Base-by-base conservation (phyloP, 2,888 invertebrate genomes). In the Apomyelois bistriatella region DNA sequence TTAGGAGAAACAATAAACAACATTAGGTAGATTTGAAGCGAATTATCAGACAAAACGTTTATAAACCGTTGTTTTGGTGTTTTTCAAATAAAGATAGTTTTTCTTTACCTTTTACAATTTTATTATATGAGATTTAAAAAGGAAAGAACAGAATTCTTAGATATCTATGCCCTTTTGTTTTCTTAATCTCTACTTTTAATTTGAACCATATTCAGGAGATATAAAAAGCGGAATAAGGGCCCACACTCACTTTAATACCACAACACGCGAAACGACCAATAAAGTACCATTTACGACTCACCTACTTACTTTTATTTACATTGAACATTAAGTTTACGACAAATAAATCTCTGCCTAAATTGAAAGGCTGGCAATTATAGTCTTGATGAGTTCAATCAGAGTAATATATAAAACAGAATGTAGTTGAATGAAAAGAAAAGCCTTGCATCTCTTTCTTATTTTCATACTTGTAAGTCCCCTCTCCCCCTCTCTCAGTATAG, bases 321-420 rank as follows among this genome's bases (percentile, higher is more conserved):
- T 43, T 52, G 37, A 52, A 42, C 43, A 52, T 52, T 52, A 36
- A 43, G 22, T 52, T 52, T 52, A 52, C 43, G 52, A 52, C 13
- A 52, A 46, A 36, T 43, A 52, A 52, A 52, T 52, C 43, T 15
- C 36, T 43, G 6, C 22, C 52, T 28, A 52, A 52, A 52, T 52
- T 52, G 28, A 41, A 50, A 50, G 15, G 28, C 48, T n/a, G 10
- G 13, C 22, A 12, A 15, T 38, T 13, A 38, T 30, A 49, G 1
- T 4, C 12, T 48, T 49, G 28, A 49, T 49, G 37, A 28, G 13
- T 22, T 35, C 13, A 30, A 30, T 43, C 10, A 22, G 22, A 42
- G 22, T 22, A 22, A 42, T 42, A 41, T 42, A 41, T 38, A 3
- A 38, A 38, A 38, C 13, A 3, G 2, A 22, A 22, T 22, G 22